Conservation (phyloP, 2,113 vertebrate genomes). For the Tylochromis polylepis region DNA sequence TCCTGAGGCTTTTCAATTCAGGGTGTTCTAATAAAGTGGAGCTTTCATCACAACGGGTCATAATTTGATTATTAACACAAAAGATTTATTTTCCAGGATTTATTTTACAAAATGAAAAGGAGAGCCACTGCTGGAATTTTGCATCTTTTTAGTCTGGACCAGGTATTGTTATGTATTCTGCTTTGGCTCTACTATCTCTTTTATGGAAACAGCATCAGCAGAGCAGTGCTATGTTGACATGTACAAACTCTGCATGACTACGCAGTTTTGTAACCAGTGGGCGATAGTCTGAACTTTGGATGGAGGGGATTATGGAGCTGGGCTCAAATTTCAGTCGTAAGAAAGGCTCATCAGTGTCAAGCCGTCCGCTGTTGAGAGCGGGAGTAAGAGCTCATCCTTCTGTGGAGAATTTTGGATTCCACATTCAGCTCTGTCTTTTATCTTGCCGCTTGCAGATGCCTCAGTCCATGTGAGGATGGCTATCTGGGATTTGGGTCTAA, state of each 20-base stretch:
- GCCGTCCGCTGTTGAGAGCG: constrained; percentile 32
- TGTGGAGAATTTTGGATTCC: constrained; percentile 51
- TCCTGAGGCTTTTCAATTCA: neutral
- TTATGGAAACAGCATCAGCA: constrained; percentile 28
- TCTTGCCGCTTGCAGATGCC: constrained; percentile 63
- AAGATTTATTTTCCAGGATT: too few species aligned
- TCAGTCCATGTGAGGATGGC: constrained; percentile 38
- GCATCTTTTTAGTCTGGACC: neutral
- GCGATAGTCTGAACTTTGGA: constrained; percentile 26
- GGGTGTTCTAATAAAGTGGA: neutral
- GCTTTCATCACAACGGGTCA: neutral
- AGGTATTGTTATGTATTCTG: neutral
- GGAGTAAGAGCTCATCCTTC: constrained; percentile 54
- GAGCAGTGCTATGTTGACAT: neutral
- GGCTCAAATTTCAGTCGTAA: constrained; percentile 45
- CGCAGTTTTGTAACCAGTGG: constrained; percentile 11
- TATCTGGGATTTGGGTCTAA: constrained; percentile 41
- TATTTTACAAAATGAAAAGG: neutral
- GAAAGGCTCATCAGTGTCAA: constrained; percentile 47
- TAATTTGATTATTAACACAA: neutral
- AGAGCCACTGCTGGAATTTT: neutral
- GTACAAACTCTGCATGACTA: constrained; percentile 1
- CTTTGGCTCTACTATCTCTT: neutral
- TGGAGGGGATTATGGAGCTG: constrained; percentile 51
- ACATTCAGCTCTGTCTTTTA: constrained; percentile 51